These are phyloP conservation scores for Hyles lineata DNA, from an alignment of 2,888 invertebrate species.

Conservation along the genomic window DNA sequence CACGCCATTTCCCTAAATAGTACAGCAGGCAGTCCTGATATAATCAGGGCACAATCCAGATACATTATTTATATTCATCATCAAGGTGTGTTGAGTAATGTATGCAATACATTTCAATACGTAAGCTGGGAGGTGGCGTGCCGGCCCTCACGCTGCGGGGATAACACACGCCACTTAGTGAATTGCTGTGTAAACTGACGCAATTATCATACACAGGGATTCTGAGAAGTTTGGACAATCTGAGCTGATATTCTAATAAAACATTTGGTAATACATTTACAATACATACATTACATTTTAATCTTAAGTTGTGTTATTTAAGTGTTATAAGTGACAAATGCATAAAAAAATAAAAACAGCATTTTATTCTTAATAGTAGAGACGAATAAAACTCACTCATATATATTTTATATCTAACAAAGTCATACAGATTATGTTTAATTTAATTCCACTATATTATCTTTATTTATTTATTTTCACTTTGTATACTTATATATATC, in stretches of 20 bases:
- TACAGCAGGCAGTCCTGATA: slow-evolving; percentile 33
- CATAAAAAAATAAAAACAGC: too few species aligned
- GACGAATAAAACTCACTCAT: neutral
- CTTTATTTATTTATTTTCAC: neutral
- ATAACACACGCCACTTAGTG: slow-evolving; percentile 79
- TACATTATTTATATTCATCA: slow-evolving; percentile 27
- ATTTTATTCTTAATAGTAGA: neutral
- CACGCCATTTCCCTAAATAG: slow-evolving; percentile 38
- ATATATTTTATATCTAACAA: neutral
- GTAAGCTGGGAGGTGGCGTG: slow-evolving; percentile 73
- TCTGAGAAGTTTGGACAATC: slow-evolving; percentile 26
- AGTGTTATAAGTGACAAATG: too few species aligned
- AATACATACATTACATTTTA: too few species aligned
- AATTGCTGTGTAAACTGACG: slow-evolving; percentile 65
- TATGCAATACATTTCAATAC: slow-evolving; percentile 70
- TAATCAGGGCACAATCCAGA: slow-evolving; percentile 22
- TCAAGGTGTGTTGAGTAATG: slow-evolving; percentile 56
- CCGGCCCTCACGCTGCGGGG: slow-evolving; percentile 65
- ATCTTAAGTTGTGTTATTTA: too few species aligned
- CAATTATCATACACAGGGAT: slow-evolving; percentile 66
- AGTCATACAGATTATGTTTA: neutral
- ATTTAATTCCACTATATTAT: neutral
- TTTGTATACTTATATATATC: too few species aligned
- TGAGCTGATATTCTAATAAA: too few species aligned
- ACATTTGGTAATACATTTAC: too few species aligned